Conservation (phyloP, 2,113 vertebrate genomes). For the Melanerpes formicivorus region DNA sequence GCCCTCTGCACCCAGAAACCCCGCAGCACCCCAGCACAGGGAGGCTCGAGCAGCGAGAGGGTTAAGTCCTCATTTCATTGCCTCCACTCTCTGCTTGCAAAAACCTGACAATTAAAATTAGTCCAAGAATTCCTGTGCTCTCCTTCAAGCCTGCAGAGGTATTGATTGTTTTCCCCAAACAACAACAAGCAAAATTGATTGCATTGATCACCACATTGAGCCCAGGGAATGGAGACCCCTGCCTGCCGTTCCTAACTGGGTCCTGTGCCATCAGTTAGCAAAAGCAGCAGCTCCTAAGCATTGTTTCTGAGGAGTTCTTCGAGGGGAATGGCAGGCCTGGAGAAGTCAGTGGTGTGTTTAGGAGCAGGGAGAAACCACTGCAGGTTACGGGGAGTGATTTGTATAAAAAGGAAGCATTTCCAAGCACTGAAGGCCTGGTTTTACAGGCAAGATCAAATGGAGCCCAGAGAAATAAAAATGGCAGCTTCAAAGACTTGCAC, state of each 20-base stretch:
- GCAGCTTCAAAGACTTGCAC: slow-evolving; percentile 27
- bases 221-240: not conserved
- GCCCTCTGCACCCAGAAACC: not conserved
- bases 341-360: not conserved
- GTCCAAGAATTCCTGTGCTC: not conserved
- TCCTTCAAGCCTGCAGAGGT: accelerated
- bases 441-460: slow-evolving; percentile 35
- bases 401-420: not conserved
- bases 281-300: not conserved
- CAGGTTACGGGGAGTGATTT: not conserved
- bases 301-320: not conserved
- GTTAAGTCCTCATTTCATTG: not conserved
- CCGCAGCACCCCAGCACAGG: accelerated
- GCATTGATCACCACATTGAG: not conserved
- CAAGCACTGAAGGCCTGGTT: not conserved
- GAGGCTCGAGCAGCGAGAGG: accelerated
- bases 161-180: not conserved
- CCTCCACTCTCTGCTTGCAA: not conserved
- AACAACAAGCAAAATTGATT: not conserved
- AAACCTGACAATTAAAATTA: not conserved
- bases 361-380: not conserved
- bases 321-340: not conserved
- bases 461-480: slow-evolving; percentile 18
- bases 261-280: not conserved
- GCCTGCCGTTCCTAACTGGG: not conserved